Percentiles rank a stretch among this genome's conserved stretches.
Conservation (phyloP, 92 coral and sea anemone species). For the Paragorgia papillata region DNA sequence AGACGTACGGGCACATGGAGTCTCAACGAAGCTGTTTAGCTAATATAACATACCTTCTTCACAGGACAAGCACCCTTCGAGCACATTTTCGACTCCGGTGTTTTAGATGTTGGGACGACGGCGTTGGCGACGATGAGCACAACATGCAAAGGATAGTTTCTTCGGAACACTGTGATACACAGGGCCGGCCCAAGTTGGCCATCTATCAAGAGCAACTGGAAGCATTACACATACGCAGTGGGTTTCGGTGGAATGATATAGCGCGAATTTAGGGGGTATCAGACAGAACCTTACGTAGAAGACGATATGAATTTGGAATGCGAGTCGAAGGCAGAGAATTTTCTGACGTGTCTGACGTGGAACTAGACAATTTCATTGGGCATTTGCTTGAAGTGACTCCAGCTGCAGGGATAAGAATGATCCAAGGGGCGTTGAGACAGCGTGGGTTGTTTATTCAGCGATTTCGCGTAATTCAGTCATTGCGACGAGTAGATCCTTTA, state of each 20-base stretch:
- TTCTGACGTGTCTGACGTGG: constrained; percentile 50
- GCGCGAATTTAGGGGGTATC: constrained; percentile 48
- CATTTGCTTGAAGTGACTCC: constrained; percentile 56
- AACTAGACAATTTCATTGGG: constrained; percentile 45
- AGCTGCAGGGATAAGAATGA: constrained; percentile 62
- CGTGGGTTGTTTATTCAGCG: constrained; percentile 55
- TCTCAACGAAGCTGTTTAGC: constrained; percentile 14
- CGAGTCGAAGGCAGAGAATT: constrained; percentile 50
- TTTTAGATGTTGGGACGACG: constrained; percentile 1
- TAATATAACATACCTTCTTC: constrained; percentile 32
- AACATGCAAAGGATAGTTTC: constrained; percentile 8
- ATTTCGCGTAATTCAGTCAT: constrained; percentile 54
- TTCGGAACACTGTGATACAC: constrained; percentile 32
- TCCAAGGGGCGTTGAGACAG: constrained; percentile 55
- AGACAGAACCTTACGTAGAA: constrained; percentile 46
- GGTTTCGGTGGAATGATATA: constrained; percentile 56
- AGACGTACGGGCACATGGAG: constrained; percentile 44
- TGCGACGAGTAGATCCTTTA: constrained; percentile 70
- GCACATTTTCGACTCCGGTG: constrained; percentile 27
- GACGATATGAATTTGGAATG: constrained; percentile 55
- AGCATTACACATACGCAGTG: constrained; percentile 39
- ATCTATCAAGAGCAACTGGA: constrained; percentile 47
- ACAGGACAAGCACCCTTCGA: constrained; percentile 28
- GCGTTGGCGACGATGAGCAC: neutral
- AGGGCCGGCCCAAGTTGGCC: constrained; percentile 46